Base-by-base conservation (phyloP, 2,797 vertebrate genomes). In the Arctocebus calabarensis region DNA sequence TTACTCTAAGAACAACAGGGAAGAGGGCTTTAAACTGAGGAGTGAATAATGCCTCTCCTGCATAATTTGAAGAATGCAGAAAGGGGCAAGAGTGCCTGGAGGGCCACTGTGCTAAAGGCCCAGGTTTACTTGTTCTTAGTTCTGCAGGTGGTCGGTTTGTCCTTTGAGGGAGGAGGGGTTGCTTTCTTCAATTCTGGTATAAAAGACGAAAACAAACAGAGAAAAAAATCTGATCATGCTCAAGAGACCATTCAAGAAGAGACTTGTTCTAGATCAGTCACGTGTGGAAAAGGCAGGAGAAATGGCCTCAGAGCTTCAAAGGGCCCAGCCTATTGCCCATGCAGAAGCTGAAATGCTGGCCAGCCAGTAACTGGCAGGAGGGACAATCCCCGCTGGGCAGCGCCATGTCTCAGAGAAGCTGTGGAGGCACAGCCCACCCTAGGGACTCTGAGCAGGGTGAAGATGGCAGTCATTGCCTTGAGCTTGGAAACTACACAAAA, bases 301-400 rank as follows among this genome's bases (percentile, higher is more conserved):
- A 73, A 59, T 29, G 8, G n/a, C 64, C 17, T 79, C 25, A 12
- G 48, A 7, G 8, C 3, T 40, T 37, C 66, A 19, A 17, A 43
- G 0, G 37, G 34, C 25, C 25, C 17, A 23, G 5, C 2, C 8
- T 19, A 6, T 4, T 0, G 7, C 11, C 11, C 4, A 5, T 10
- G 5, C 37, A 20, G 55, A 73, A n/a, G 19, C 40, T 14, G 37
- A 66, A 27, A 5, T 16, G 3, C 3, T 27, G n/a, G 9, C 8
- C 11, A 32, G 23, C 14, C 37, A 1, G 13, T 22, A 7, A 2
- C 1, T 0, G 11, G 43, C 29, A 13, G 43, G 55, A 62, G 20
- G 29, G 16, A 43, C 27, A 59, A 5, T 55, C 34, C 59, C 32
- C 1, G 68, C 7, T 3, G 17, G 66, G 14, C 64, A 10, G 23